A percentile compares a stretch with the other conserved stretches of the same genome.
These are phyloP conservation scores for Andrena fulva DNA, from an alignment of 2,888 invertebrate species.

Conservation along the genomic window DNA sequence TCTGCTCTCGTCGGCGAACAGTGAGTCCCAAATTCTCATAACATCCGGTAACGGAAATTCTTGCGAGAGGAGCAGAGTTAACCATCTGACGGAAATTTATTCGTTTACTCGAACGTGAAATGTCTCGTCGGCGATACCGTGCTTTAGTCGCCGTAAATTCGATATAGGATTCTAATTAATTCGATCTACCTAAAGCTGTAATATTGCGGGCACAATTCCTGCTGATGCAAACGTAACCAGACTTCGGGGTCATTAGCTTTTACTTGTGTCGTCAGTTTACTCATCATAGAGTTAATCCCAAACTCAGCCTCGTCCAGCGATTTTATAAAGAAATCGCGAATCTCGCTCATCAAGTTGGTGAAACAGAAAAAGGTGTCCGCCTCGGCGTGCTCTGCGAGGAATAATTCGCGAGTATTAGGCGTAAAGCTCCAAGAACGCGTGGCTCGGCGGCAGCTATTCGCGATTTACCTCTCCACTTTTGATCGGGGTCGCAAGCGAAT, in stretches of 20 bases:
- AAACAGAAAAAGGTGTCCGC: slow-evolving; percentile 99
- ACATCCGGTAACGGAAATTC: slow-evolving; percentile 99
- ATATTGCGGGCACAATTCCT: slow-evolving; percentile 97
- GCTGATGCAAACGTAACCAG: slow-evolving; percentile 91
- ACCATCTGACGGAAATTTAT: slow-evolving; percentile 89
- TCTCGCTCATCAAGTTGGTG: slow-evolving; percentile 98
- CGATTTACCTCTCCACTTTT: slow-evolving; percentile 90
- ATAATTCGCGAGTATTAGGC: not conserved
- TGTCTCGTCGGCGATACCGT: not conserved
- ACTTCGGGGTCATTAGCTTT: slow-evolving; percentile 91
- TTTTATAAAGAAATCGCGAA: slow-evolving; percentile 98
- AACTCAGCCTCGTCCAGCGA: slow-evolving; percentile 96
- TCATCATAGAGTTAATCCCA: slow-evolving; percentile 97
- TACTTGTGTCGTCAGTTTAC: slow-evolving; percentile 90
- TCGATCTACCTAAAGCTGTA: slow-evolving; percentile 93
- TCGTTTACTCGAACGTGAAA: not conserved
- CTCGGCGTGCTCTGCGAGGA: slow-evolving; percentile 93
- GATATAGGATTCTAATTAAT: not conserved
- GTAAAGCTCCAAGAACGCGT: not conserved
- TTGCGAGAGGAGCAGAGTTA: slow-evolving; percentile 97
- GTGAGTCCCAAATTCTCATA: slow-evolving; percentile 98
- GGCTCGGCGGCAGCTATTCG: not conserved
- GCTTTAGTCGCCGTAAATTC: not conserved
- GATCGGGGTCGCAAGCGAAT: slow-evolving; percentile 95
- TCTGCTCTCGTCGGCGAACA: slow-evolving; percentile 95